Conservation (phyloP, 2,113 vertebrate species). For the Anoura caudifer region DNA sequence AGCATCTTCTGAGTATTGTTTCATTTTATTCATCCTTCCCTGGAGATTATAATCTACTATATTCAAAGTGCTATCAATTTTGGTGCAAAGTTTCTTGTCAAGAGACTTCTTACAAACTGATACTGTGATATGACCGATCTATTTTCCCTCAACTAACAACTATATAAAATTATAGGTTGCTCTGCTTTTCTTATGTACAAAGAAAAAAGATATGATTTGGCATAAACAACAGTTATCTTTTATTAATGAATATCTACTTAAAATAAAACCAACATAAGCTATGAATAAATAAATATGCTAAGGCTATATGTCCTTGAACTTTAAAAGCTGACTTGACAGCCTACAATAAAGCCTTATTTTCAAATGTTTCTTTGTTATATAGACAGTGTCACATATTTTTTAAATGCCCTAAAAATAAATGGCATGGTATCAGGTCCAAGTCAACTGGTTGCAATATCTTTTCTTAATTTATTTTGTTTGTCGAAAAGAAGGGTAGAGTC, state of each 20-base stretch:
- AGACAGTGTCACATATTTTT: neutral
- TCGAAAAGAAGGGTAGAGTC: neutral
- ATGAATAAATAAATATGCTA: slow-evolving; percentile 1
- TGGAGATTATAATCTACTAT: neutral
- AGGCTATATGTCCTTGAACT: neutral
- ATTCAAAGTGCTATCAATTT: neutral
- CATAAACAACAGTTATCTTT: slow-evolving; percentile 16
- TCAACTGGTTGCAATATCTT: neutral
- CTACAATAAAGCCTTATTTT: slow-evolving; percentile 34
- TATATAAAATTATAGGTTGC: neutral
- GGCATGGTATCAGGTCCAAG: neutral
- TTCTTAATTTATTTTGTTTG: slow-evolving; percentile 29
- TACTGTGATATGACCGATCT: slow-evolving; percentile 14
- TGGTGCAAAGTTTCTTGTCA: slow-evolving; percentile 12
- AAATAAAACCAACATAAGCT: slow-evolving; percentile 28
- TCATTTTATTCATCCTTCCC: neutral
- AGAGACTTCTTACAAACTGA: slow-evolving; percentile 19
- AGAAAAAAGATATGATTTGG: neutral
- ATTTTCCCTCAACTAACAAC: neutral
- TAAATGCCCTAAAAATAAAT: neutral
- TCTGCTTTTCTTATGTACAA: neutral
- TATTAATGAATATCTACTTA: slow-evolving; percentile 51
- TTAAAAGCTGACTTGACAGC: neutral
- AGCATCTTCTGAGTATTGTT: neutral
- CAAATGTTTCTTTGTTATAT: neutral